phyloP scores from a whole-genome alignment of 2,888 invertebrate genomes.

The Synanthedon myopaeformis region DNA sequence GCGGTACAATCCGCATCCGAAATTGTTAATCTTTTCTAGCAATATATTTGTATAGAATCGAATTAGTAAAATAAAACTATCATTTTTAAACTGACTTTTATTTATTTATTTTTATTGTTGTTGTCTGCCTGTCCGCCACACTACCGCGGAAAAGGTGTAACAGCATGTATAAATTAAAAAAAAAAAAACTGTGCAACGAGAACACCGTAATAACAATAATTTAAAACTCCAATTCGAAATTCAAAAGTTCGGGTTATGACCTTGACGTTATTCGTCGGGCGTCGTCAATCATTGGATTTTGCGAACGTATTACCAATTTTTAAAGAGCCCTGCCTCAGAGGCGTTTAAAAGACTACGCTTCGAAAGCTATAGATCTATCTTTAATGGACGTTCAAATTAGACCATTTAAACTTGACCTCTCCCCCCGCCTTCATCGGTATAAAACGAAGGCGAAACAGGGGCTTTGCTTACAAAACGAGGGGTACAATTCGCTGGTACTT shows the following conservation, averaged over 20 bases:
- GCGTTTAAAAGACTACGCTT: neutral
- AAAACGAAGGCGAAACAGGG: neutral
- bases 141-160: no score
- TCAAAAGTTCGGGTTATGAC: constrained; percentile 1
- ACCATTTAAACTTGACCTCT: neutral
- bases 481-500: neutral
- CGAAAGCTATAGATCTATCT: neutral
- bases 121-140: no score
- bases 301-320: neutral
- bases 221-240: neutral
- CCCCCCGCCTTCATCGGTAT: neutral
- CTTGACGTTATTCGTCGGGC: neutral
- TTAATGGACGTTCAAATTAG: neutral
- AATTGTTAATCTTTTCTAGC: no score
- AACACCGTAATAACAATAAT: neutral
- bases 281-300: neutral
- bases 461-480: neutral
- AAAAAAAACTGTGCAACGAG: neutral
- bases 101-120: no score
- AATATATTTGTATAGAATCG: no score
- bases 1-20: no score
- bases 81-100: no score
- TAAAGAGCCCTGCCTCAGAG: neutral
- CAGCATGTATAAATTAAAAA: neutral
- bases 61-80: no score